Conservation (phyloP, 2,797 vertebrate species). For the Apodemus agrarius region DNA sequence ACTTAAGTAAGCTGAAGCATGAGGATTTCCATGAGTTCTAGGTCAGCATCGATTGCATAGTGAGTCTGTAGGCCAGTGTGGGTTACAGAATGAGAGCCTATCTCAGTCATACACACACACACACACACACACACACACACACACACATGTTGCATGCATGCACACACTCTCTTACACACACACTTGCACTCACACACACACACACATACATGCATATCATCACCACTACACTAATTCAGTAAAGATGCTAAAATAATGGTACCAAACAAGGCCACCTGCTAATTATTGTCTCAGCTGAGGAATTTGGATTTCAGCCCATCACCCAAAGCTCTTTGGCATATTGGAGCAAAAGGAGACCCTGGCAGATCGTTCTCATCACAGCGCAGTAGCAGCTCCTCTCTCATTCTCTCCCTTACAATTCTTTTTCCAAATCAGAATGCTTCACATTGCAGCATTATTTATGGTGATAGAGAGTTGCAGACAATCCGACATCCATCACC, state of each 20-base stretch:
- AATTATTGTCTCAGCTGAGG: neutral
- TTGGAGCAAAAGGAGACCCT: neutral
- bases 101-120: neutral
- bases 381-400: slow-evolving; percentile 1
- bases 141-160: neutral
- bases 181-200: neutral
- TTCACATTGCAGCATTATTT: slow-evolving; percentile 65
- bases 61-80: neutral
- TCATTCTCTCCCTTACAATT: slow-evolving; percentile 22
- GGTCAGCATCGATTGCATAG: neutral
- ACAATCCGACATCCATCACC: slow-evolving; percentile 55
- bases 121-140: neutral
- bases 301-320: neutral
- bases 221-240: neutral
- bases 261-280: neutral
- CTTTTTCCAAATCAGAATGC: slow-evolving; percentile 60
- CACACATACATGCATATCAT: neutral
- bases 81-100: neutral
- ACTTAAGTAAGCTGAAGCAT: neutral
- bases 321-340: neutral
- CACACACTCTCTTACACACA: neutral
- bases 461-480: slow-evolving; percentile 52
- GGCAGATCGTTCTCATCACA: slow-evolving; percentile 5
- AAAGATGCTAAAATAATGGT: neutral
- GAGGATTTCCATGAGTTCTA: neutral